Evolutionary conservation across 2,113 vertebrate species (phyloP).

Genomic region (Daphoenositta chrysoptera): DNA sequence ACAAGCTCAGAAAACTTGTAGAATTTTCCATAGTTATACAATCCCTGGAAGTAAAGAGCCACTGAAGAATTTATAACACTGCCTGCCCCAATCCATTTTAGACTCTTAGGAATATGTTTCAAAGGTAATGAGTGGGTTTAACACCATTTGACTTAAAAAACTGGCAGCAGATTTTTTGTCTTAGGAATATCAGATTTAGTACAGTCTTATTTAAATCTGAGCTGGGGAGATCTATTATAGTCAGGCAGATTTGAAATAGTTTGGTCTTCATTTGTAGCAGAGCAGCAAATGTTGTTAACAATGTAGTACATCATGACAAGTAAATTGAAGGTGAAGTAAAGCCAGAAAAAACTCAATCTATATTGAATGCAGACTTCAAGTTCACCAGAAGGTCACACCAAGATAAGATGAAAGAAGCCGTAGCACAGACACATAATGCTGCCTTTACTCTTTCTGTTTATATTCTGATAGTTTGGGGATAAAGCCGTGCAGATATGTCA

Average conservation of each 20-base stretch:
- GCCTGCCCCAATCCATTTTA: neutral
- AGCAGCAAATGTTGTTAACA: neutral
- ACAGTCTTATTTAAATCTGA: neutral
- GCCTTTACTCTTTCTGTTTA: neutral
- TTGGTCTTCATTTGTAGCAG: neutral
- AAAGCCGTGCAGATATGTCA: neutral
- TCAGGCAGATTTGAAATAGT: neutral
- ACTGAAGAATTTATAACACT: neutral
- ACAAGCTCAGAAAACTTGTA: neutral
- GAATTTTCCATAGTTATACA: neutral
- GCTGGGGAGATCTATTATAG: neutral
- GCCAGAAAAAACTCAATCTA: neutral
- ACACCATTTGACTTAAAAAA: neutral
- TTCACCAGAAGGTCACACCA: neutral
- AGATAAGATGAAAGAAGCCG: neutral
- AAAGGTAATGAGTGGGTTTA: neutral
- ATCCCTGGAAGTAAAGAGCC: neutral
- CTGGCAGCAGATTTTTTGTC: neutral
- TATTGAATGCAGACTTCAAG: neutral
- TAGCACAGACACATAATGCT: neutral
- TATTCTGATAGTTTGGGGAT: constrained; percentile 5
- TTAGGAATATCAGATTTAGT: neutral
- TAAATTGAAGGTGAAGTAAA: constrained; percentile 20
- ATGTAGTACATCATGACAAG: neutral
- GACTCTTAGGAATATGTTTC: neutral